A percentile compares a stretch with the other conserved stretches of the same genome.
Conservation (phyloP, 2,888 invertebrate genomes). For the Deroplatys truncata region DNA sequence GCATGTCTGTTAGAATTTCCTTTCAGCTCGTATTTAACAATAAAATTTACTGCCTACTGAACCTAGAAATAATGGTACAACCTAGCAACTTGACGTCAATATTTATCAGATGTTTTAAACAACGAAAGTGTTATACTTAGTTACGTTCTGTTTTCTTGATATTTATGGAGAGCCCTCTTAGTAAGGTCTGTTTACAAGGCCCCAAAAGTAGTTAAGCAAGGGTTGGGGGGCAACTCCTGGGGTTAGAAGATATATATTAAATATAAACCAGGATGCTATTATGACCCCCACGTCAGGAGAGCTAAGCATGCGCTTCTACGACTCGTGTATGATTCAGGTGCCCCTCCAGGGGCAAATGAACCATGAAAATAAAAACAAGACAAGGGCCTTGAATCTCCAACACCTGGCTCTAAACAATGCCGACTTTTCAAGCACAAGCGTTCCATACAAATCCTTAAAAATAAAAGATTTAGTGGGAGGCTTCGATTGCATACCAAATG, state of each 20-base stretch:
- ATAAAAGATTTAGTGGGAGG: neutral
- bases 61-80: neutral
- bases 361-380: neutral
- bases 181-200: neutral
- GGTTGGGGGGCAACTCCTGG: too few relatives aligned
- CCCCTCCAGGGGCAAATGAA: neutral
- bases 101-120: neutral
- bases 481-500: neutral
- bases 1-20: neutral
- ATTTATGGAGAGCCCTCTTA: too few relatives aligned
- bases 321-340: too few relatives aligned
- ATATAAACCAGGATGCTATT: too few relatives aligned
- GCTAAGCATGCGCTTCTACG: too few relatives aligned
- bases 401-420: neutral
- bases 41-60: too few relatives aligned
- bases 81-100: neutral
- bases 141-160: neutral
- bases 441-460: too few relatives aligned
- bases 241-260: neutral
- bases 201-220: neutral
- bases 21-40: neutral
- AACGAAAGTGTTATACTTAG: neutral
- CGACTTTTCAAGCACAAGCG: neutral
- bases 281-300: too few relatives aligned
- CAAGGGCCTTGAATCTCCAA: neutral